Evolutionary conservation across 1,140 invertebrate genomes (phyloP).

Genomic region (Drosophila ananassae): DNA sequence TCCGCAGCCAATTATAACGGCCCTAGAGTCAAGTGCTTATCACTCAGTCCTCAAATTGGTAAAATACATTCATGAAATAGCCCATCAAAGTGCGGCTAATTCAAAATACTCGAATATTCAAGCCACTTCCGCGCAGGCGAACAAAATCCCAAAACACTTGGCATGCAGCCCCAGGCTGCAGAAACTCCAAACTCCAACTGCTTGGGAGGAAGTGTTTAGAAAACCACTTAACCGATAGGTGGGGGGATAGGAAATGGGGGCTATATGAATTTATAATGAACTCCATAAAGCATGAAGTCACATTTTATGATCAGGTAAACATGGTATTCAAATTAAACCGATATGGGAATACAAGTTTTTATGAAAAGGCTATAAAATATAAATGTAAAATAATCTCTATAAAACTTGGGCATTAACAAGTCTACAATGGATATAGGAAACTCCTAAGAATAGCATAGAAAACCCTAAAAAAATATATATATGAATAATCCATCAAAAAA

Average conservation of each 20-base stretch:
- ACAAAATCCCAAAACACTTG: conserved; percentile 27
- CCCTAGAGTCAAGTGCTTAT: conserved; percentile 11
- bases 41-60: conserved; percentile 5
- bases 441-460: neutral
- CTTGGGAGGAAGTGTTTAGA: conserved; percentile 57
- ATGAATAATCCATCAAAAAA: conserved; percentile 13
- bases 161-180: conserved; percentile 38
- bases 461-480: neutral
- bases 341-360: conserved; percentile 5
- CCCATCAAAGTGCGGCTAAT: conserved; percentile 36
- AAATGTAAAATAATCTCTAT: too few relatives aligned
- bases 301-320: conserved; percentile 26
- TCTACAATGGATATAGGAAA: conserved; percentile 8
- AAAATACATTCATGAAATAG: conserved; percentile 13
- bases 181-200: conserved; percentile 42
- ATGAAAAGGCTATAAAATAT: too few relatives aligned
- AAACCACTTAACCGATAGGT: conserved; percentile 36
- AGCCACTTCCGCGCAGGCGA: conserved; percentile 65
- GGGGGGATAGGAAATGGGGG: neutral
- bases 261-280: conserved; percentile 43
- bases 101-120: conserved; percentile 28
- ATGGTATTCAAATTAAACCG: conserved; percentile 20
- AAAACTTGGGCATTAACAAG: too few relatives aligned
- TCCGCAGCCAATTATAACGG: conserved; percentile 6
- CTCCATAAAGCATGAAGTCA: conserved; percentile 35